Evolutionary conservation across 2,113 vertebrate genomes (phyloP).

Genomic region (Stegostoma tigrinum): DNA sequence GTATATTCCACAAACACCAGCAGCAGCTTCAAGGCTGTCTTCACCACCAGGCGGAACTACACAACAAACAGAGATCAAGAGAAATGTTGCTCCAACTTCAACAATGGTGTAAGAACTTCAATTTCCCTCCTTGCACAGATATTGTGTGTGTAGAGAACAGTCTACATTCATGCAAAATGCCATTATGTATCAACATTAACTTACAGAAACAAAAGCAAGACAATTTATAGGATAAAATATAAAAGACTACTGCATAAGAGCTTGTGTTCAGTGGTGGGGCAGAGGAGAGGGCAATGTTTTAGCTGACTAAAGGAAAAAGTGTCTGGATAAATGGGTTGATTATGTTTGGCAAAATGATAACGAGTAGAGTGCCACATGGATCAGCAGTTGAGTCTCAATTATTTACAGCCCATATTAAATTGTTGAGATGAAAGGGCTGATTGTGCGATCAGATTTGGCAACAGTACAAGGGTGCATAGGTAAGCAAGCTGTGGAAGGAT

Average conservation of each 20-base stretch:
- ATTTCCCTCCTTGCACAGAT: not conserved
- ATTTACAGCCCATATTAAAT: not conserved
- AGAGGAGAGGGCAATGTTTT: too few relatives aligned
- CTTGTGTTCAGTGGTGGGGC: not conserved
- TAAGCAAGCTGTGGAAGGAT: not conserved
- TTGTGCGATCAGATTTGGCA: not conserved
- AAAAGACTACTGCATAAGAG: not conserved
- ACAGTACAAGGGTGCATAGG: not conserved
- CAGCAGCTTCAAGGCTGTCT: conserved; percentile 87
- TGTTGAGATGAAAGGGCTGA: not conserved
- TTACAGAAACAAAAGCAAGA: not conserved
- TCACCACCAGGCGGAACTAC: conserved; percentile 92
- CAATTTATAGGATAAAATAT: not conserved
- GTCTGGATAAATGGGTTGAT: not conserved
- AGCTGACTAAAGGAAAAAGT: not conserved
- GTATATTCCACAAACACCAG: conserved; percentile 96
- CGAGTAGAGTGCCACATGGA: not conserved
- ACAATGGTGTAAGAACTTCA: not conserved
- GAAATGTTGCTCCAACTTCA: not conserved
- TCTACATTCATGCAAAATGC: not conserved
- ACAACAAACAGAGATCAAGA: conserved; percentile 41
- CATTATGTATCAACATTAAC: not conserved
- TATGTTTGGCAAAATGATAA: not conserved
- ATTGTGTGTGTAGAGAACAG: not conserved
- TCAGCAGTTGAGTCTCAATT: not conserved